Evolutionary conservation across 2,797 vertebrate genomes (phyloP), one percentile per base, ranked within the genome.

Genomic region (Hyperoplus immaculatus): DNA sequence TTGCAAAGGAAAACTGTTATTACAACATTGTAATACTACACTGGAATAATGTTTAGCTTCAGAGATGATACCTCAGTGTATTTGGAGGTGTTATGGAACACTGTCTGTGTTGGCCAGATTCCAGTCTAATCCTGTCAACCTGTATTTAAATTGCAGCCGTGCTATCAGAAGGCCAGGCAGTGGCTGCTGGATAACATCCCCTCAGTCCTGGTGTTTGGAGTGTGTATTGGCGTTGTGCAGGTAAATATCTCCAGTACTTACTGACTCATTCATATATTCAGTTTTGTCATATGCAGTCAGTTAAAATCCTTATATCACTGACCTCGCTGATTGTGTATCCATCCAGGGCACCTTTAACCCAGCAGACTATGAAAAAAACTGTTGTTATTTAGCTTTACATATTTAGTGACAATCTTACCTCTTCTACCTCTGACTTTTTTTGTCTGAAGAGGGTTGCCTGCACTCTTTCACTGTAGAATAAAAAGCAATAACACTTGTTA

Each of bases 181-280:
- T 95, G 94, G 93, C 89, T 96, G 51, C 80, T 95, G 8, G 79
- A 89, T 7, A 95, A 96, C 89, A 96, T 95, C 84, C 80, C 87
- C 3, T 95, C 94, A 0, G 93, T 96, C 21, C 90, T 96, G 76
- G 92, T 94, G 75, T 95, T 96, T 67, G 95, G 95, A 39, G 86
- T 92, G 42, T 95, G 95, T 64, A 95, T 96, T 8, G 94, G 95
- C 50, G 92, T 96, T 6, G 92, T 96, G 36, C 95, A 96, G 95
- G 95, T 96, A 93, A 0, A n/a, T 29, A 2, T 61, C n/a, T 39
- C 13, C 0, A 4, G 16, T 1, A 53, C 62, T 16, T 6, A 13
- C 14, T 10, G 41, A n/a, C 36, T 13, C 8, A 2, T 1, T 16
- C 21, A 0, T 38, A 9, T 50, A n/a, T 50, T 6, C 12, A 45